phyloP scores from a whole-genome alignment of 2,888 invertebrate species.

The Apamea anceps region DNA sequence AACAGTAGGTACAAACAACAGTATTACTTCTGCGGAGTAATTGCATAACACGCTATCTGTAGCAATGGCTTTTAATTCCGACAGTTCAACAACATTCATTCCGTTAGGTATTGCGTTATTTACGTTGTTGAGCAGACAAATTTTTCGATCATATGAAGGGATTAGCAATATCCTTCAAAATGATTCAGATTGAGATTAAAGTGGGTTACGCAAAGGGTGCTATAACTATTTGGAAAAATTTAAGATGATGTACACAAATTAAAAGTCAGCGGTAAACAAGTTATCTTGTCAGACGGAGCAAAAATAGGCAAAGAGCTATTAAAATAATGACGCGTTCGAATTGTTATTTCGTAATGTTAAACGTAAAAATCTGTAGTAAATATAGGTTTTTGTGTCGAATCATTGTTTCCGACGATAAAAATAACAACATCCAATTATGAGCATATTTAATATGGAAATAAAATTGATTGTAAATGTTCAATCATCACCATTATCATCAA shows the following conservation, averaged over 20 bases:
- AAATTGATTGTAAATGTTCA: not conserved
- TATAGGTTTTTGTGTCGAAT: conserved; percentile 20
- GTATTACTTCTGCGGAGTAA: not conserved
- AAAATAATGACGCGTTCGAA: conserved; percentile 39
- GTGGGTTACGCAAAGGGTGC: not conserved
- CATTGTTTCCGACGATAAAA: not conserved
- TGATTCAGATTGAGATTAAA: not conserved
- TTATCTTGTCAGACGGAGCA: conserved; percentile 17
- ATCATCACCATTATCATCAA: not conserved
- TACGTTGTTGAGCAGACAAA: not conserved
- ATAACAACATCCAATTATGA: not conserved
- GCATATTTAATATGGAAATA: not conserved
- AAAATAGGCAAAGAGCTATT: conserved; percentile 32
- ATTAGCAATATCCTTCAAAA: too few relatives aligned
- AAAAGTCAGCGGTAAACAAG: conserved; percentile 26
- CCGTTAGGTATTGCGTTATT: not conserved
- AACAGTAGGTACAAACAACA: not conserved
- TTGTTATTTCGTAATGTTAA: conserved; percentile 38
- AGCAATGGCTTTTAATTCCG: not conserved
- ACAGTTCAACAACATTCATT: not conserved
- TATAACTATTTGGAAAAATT: conserved; percentile 4
- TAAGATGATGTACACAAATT: conserved; percentile 27
- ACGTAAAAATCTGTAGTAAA: conserved; percentile 9
- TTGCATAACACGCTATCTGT: not conserved
- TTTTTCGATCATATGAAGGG: not conserved